Evolutionary conservation across 37 sponge, comb jelly and placozoan species (phyloP), one percentile per base, ranked within the genome.

Genomic region (Geodia barretti): DNA sequence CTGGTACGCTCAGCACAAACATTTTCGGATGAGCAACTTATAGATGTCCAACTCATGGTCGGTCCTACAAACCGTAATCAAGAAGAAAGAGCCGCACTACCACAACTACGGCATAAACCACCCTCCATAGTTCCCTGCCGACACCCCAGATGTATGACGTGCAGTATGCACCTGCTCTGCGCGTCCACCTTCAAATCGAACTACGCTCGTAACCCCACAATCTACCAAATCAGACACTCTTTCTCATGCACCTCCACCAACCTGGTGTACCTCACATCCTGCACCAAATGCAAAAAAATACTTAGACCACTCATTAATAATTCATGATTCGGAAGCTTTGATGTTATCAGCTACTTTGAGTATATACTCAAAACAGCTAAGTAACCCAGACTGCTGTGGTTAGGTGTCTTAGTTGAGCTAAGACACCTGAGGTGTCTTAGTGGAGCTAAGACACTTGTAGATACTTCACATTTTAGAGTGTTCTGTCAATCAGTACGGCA

Each of bases 211-310:
- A 79, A 24, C 68, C 23, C 23, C 65, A 4, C 3, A 30, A 4
- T n/a, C 3, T 68, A 65, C 30, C 65, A 34, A 5, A 65, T 79
- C 3, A 79, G 68, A 79, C 70, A 68, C 3, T 68, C 70, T 8
- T 79, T 79, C 54, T 28, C 69, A 7, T 79, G 80, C 39, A 40
- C 7, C 3, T 79, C 80, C 34, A 8, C 41, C 3, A 79, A 79
- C 54, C 34, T 79, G 2, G 41, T 79, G 28, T 79, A 79, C 32
- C 80, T 79, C 39, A 77, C 62, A 3, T 63, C 78, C 36, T 77
- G 78, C 39, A 61, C 32, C 5, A 77, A 77, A 77, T 79, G 80
- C 47, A 37, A 67, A 40, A 79, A 79, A 65, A n/a, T n/a, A n/a
- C n/a, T n/a, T n/a, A n/a, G n/a, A n/a, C n/a, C n/a, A n/a, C n/a